Evolutionary conservation across 2,797 vertebrate species (phyloP).

Genomic region (Brachyalestes nurse): DNA sequence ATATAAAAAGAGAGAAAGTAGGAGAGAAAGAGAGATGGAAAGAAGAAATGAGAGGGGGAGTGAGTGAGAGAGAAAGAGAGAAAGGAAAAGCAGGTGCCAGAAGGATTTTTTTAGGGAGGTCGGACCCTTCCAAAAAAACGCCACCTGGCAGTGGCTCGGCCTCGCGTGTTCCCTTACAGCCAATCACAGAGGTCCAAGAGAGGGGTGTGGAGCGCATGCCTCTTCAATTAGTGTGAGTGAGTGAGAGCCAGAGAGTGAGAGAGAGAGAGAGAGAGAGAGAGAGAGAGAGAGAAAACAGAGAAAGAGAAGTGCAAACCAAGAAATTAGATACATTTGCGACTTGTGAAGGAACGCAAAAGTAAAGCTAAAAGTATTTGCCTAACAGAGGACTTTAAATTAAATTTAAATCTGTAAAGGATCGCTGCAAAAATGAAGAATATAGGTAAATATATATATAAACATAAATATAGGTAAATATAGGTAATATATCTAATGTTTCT

Average conservation of each 20-base stretch:
- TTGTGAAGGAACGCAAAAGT: conserved; percentile 19
- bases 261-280: not conserved
- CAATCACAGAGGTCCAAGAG: conserved; percentile 52
- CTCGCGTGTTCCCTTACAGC: conserved; percentile 60
- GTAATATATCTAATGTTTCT: no score
- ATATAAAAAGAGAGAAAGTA: not conserved
- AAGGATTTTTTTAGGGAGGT: conserved; percentile 42
- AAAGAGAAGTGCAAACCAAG: conserved; percentile 11
- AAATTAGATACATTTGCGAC: conserved; percentile 33
- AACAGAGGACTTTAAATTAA: not conserved
- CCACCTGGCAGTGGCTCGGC: conserved; percentile 59
- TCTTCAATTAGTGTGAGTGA: conserved; percentile 61
- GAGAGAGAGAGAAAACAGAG: conserved; percentile 8
- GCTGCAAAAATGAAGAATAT: not conserved
- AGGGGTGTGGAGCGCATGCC: conserved; percentile 62
- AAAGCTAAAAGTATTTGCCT: not conserved
- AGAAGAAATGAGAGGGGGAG: not conserved
- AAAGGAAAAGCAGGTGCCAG: conserved; percentile 57
- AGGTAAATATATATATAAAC: no score
- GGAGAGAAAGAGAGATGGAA: conserved; percentile 7
- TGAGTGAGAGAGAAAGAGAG: not conserved
- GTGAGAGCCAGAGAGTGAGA: conserved; percentile 21
- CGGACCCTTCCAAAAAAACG: conserved; percentile 53
- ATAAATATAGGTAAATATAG: not conserved
- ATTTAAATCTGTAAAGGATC: not conserved